phyloP scores from a whole-genome alignment of 2,888 invertebrate species.

The Dryobota labecula region DNA sequence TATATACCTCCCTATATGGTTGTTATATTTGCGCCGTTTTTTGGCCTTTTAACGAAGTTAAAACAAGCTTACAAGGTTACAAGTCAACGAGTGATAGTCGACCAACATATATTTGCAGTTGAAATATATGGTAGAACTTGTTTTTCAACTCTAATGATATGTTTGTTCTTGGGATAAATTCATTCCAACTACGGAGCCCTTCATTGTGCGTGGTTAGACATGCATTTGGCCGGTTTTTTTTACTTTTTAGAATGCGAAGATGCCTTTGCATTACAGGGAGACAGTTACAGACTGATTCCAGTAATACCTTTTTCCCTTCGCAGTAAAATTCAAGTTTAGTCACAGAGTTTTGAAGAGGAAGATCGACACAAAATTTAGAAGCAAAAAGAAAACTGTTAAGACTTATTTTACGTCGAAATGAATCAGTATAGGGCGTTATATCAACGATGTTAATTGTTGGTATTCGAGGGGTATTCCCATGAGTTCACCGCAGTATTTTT shows the following conservation, averaged over 20 bases:
- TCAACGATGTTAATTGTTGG: constrained; percentile 12
- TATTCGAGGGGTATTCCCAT: constrained; percentile 70
- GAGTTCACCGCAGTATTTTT: constrained; percentile 62
- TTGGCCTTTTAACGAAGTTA: too few relatives aligned
- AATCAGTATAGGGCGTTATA: constrained; percentile 10
- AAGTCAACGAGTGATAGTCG: too few relatives aligned
- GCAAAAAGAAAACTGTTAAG: not conserved
- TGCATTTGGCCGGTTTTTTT: too few relatives aligned
- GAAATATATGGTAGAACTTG: too few relatives aligned
- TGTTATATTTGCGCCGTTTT: too few relatives aligned
- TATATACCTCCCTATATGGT: too few relatives aligned
- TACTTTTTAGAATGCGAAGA: constrained; percentile 5
- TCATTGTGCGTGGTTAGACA: too few relatives aligned
- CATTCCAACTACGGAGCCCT: too few relatives aligned
- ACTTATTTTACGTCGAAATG: not conserved
- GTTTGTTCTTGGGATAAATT: too few relatives aligned
- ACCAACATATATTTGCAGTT: too few relatives aligned
- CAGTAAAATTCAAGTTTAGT: constrained; percentile 10
- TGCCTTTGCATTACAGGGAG: not conserved
- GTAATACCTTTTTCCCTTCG: not conserved
- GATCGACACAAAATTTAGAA: not conserved
- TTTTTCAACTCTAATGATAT: too few relatives aligned
- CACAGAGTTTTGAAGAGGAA: constrained; percentile 25
- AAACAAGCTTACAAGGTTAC: too few relatives aligned
- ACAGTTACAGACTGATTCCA: not conserved